These are phyloP conservation scores for Homarus americanus DNA, from an alignment of 1,140 invertebrate genomes.

Conservation along the genomic window DNA sequence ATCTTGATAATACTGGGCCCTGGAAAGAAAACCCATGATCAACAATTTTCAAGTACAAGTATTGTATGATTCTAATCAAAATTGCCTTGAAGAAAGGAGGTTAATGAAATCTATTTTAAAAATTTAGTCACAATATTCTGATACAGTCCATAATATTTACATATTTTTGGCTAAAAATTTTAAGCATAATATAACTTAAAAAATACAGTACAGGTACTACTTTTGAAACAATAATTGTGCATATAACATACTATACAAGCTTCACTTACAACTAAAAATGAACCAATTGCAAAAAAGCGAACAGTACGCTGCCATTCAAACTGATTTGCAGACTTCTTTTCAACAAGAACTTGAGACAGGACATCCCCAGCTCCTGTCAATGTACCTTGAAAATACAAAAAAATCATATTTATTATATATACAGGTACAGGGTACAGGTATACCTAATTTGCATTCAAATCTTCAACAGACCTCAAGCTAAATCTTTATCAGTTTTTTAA, in stretches of 20 bases:
- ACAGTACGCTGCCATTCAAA: conserved; percentile 79
- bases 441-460: too few species aligned
- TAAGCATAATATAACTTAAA: neutral
- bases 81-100: too few species aligned
- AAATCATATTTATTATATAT: neutral
- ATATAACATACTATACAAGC: conserved; percentile 13
- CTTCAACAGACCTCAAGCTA: too few species aligned
- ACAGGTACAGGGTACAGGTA: too few species aligned
- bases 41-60: too few species aligned
- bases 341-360: conserved; percentile 81
- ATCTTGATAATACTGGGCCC: conserved; percentile 85
- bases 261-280: conserved; percentile 79
- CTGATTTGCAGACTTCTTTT: conserved; percentile 78
- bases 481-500: too few species aligned
- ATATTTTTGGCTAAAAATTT: neutral
- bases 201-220: neutral
- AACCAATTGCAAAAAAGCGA: conserved; percentile 80
- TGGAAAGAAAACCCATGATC: conserved; percentile 79
- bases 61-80: too few species aligned
- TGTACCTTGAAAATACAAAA: conserved; percentile 77
- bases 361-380: conserved; percentile 82
- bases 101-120: too few species aligned
- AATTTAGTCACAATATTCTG: too few species aligned
- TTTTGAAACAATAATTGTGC: too few species aligned
- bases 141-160: too few species aligned